A percentile compares a stretch with the other conserved stretches of the same genome.
These are phyloP conservation scores for Apis laboriosa DNA, from an alignment of 1,140 invertebrate species.

Conservation along the genomic window DNA sequence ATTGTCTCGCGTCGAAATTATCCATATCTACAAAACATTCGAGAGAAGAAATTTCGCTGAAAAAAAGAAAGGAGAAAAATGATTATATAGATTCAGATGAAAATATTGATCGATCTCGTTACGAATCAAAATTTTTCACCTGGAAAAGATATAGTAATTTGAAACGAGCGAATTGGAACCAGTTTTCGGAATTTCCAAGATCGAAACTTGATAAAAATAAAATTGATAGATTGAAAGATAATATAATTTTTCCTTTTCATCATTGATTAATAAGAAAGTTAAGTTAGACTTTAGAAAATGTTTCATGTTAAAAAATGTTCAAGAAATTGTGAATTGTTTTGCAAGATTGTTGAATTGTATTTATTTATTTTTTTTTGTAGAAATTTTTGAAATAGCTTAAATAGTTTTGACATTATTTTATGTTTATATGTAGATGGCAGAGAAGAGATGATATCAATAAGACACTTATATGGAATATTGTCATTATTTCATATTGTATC, in stretches of 20 bases:
- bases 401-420: too few relatives aligned
- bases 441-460: too few relatives aligned
- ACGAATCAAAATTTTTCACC: neutral
- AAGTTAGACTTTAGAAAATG: neutral
- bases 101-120: neutral
- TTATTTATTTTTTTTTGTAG: neutral
- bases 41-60: too few relatives aligned
- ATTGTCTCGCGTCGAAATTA: neutral
- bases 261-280: conserved; percentile 24
- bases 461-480: too few relatives aligned
- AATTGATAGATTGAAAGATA: neutral
- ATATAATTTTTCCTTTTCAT: conserved; percentile 54
- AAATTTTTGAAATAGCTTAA: neutral
- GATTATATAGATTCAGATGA: too few relatives aligned
- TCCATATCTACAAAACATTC: neutral
- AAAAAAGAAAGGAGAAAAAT: neutral
- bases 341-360: neutral
- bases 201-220: neutral
- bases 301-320: neutral
- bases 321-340: neutral
- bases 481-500: too few relatives aligned
- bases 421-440: too few relatives aligned
- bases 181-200: neutral
- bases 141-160: neutral
- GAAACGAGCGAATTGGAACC: conserved; percentile 5